phyloP scores from a whole-genome alignment of 2,797 vertebrate species.

The Pyrocephalus nanus region DNA sequence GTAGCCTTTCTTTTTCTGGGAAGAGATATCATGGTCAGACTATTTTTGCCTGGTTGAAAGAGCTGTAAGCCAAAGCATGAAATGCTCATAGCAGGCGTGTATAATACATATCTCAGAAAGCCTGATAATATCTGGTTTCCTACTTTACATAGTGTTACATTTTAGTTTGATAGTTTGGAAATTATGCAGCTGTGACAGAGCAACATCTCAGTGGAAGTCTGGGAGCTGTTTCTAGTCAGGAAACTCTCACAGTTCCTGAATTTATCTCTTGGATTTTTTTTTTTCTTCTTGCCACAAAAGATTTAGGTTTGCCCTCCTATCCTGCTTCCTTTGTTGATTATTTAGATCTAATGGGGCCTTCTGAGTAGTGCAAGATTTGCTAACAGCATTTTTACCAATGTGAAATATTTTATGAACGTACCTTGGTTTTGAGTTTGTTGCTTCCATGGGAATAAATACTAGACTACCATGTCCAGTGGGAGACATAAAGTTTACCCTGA shows the following conservation, averaged over 20 bases:
- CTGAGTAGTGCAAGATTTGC: background rate
- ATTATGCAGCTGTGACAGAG: background rate
- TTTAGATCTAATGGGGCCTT: background rate
- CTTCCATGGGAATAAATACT: background rate
- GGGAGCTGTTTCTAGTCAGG: background rate
- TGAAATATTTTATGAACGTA: background rate
- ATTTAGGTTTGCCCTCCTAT: background rate
- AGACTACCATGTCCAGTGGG: background rate
- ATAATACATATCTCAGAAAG: background rate
- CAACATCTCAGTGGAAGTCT: background rate
- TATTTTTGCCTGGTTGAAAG: background rate
- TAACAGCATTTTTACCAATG: background rate
- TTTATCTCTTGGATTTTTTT: background rate
- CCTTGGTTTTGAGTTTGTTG: background rate
- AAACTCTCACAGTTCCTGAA: background rate
- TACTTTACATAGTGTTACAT: background rate
- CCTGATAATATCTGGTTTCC: background rate
- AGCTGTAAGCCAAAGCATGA: background rate
- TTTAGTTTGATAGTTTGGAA: background rate
- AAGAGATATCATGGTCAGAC: background rate
- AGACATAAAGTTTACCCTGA: background rate
- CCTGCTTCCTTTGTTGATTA: conserved; percentile 11
- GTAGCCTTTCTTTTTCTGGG: background rate
- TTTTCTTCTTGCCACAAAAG: background rate
- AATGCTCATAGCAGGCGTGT: fast-evolving